These are phyloP conservation scores for Syrmaticus mikado DNA, from an alignment of 2,113 vertebrate genomes.

Conservation along the genomic window DNA sequence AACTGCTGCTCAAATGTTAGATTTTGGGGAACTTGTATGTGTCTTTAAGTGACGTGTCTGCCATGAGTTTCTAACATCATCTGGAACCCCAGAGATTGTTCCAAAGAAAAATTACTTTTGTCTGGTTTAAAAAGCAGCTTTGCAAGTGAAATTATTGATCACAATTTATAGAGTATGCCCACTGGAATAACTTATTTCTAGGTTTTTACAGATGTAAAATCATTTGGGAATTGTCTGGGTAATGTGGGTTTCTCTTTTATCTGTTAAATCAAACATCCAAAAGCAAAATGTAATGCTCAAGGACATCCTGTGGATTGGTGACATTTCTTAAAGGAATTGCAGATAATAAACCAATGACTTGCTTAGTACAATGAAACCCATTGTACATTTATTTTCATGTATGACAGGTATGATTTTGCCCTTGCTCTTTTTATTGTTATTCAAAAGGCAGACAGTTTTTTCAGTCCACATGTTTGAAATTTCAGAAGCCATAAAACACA, in stretches of 20 bases:
- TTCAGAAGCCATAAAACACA: not conserved
- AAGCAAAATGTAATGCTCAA: constrained; percentile 47
- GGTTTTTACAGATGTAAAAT: not conserved
- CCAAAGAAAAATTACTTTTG: not conserved
- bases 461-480: not conserved
- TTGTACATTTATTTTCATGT: constrained; percentile 18
- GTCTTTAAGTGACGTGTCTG: not conserved
- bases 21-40: not conserved
- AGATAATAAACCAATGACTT: constrained; percentile 31
- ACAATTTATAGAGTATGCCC: constrained; percentile 4
- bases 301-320: constrained; percentile 51
- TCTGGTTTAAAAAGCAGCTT: not conserved
- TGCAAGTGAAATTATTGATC: not conserved
- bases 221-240: not conserved
- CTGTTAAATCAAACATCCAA: constrained; percentile 51
- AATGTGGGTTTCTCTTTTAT: constrained; percentile 49
- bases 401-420: constrained; percentile 1
- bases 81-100: not conserved
- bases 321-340: constrained; percentile 50
- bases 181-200: not conserved
- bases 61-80: not conserved
- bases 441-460: not conserved
- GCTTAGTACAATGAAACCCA: constrained; percentile 1
- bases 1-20: not conserved
- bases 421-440: not conserved